Base-by-base conservation (phyloP, 1,140 invertebrate species). In the Drosophila fuyamai region DNA sequence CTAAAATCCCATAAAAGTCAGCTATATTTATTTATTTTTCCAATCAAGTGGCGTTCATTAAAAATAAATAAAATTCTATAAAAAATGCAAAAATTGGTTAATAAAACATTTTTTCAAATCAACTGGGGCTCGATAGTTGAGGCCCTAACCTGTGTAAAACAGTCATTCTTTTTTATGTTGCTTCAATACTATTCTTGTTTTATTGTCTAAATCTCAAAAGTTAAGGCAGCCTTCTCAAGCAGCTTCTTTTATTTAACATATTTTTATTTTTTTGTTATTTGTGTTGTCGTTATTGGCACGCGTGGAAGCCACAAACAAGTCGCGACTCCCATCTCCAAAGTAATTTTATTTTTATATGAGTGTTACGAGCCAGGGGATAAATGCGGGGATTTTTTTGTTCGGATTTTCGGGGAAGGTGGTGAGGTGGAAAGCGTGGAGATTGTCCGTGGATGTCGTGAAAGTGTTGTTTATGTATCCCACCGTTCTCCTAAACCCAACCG, bases 231-330 rank as follows among this genome's bases (percentile, higher is more conserved):
- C 51, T 47, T 50, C 36, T 38, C 32, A 48, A 8, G 46, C 23
- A 58, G 47, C 27, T 43, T 48, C n/a, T 12, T 23, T 10, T 43
- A 29, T 16, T 40, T 50, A 8, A 29, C 35, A n/a, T n/a, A n/a
- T 44, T 41, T 41, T 59, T 13, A 5, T 1, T 14, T 51, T 3
- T 4, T 9, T 14, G 6, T 54, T 54, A 14, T 48, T 27, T 13
- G 14, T 55, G 29, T 51, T 23, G 72, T 68, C 60, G 59, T 54
- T 74, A 60, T 65, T 63, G 79, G 65, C 79, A 81, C 76, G 72
- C 72, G 46, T 55, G 58, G 43, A 56, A 72, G 77, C 77, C 72
- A 80, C 79, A 81, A 81, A 81, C 77, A 81, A 80, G 79, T 76
- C 79, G 79, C 73, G 77, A 81, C 79, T 67, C 62, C 47, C 62